Evolutionary conservation across 2,797 vertebrate species (phyloP), one percentile per base, ranked within the genome.

Genomic region (Gallirallus australis): DNA sequence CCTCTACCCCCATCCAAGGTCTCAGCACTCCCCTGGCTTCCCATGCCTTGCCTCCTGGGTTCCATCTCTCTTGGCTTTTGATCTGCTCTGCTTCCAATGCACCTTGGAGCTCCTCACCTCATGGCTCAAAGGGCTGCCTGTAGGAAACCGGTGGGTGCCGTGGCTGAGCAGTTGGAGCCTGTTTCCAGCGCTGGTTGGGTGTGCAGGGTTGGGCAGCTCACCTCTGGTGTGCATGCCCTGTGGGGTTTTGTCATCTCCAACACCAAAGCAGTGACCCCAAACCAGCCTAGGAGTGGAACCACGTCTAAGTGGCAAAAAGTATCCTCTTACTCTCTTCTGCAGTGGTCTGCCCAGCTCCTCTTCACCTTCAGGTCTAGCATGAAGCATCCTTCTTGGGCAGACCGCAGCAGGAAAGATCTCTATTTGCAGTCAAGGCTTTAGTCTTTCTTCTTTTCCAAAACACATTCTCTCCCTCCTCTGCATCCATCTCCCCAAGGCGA

Each of bases 401-500:
- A 64, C 10, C 66, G 72, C 39, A 79, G 64, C 56, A 85, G 64
- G 75, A 84, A 78, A 21, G n/a, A 53, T 47, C 47, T n/a, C 21
- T 1, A 3, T 86, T 90, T 93, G 59, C n/a, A 59, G 57, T 19
- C 37, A 35, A 60, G 60, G 37, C n/a, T 82, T 69, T 70, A n/a
- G n/a, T 86, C 60, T 82, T 54, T 31, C 60, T 81, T 81, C 50
- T 89, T 73, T 39, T 42, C 53, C 65, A 52, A 92, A 94, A 81
- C n/a, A 14, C 31, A 47, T 75, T 82, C 57, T 7, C 20, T 93
- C 59, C 71, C 64, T 83, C 19, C 64, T 89, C 59, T 76, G 72
- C 76, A 71, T 88, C 56, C 50, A 73, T 71, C 73, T 80, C 85
- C 88, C 33, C 1, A 64, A 60, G 80, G 84, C 69, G 25, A 15